Conservation (phyloP, 2,113 vertebrate genomes). For the Telmatochromis bifrenatus region DNA sequence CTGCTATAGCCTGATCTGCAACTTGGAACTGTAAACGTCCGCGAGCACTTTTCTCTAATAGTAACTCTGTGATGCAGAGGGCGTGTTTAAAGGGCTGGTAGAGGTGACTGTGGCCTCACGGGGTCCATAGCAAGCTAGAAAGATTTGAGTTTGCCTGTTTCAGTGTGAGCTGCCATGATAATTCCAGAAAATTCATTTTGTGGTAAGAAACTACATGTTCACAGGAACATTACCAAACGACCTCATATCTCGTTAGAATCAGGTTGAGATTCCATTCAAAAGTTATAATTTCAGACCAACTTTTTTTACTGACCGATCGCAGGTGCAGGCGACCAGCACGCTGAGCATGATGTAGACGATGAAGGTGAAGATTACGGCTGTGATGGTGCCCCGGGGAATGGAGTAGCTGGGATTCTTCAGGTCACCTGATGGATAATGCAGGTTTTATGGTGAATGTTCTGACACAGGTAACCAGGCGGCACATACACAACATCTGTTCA, state of each 20-base stretch:
- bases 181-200: neutral
- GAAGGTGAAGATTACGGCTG: conserved; percentile 87
- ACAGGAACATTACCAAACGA: neutral
- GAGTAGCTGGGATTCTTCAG: conserved; percentile 84
- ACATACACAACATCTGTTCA: neutral
- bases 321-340: conserved; percentile 81
- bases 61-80: neutral
- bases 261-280: neutral
- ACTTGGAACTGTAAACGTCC: neutral
- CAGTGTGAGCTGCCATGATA: neutral
- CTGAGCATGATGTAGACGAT: conserved; percentile 81
- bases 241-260: neutral
- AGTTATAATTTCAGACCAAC: neutral
- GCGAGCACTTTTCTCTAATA: neutral
- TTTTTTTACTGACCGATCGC: conserved; percentile 73
- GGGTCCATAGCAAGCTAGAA: neutral
- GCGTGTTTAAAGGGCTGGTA: neutral
- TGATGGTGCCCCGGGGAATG: conserved; percentile 87
- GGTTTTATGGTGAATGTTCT: neutral
- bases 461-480: neutral
- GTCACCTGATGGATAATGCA: conserved; percentile 68
- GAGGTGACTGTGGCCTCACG: neutral
- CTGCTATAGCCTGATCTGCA: neutral
- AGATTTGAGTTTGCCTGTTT: neutral
- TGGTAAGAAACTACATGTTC: neutral